phyloP scores from a whole-genome alignment of 2,113 vertebrate genomes.

The Aldabrachelys gigantea region DNA sequence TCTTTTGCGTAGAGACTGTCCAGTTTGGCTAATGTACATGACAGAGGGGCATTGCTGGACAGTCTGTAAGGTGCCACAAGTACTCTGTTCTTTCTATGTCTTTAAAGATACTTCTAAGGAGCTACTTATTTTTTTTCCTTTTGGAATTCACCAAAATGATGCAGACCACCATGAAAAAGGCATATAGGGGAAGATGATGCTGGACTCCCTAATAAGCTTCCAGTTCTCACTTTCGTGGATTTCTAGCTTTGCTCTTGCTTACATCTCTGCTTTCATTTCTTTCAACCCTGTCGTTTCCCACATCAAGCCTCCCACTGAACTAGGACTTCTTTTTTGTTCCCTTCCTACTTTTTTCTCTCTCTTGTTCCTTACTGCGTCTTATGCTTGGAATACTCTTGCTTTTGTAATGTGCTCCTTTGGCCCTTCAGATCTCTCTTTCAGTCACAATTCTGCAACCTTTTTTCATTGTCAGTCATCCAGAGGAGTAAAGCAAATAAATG shows the following conservation, averaged over 20 bases:
- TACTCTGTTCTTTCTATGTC: too few species aligned
- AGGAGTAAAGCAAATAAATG: neutral
- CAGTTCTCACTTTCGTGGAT: neutral
- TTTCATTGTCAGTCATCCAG: neutral
- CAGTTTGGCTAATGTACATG: too few species aligned
- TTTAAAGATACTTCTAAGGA: neutral
- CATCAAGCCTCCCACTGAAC: neutral
- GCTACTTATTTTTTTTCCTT: neutral
- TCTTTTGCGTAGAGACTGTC: too few species aligned
- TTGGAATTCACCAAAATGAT: neutral
- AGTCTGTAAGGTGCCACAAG: too few species aligned
- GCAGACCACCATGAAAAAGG: neutral
- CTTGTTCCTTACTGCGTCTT: accelerated
- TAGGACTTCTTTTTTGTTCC: neutral
- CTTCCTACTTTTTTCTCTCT: accelerated
- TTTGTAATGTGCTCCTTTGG: accelerated
- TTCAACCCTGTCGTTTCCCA: too few species aligned
- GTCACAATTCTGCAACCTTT: neutral
- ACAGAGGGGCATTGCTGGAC: too few species aligned
- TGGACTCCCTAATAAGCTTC: neutral
- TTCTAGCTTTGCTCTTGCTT: neutral
- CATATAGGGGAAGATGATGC: neutral
- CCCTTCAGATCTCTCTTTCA: neutral
- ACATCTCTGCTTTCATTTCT: neutral
- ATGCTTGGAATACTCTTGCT: neutral